Conservation (phyloP, 2,888 invertebrate genomes). For the Dasypogon diadema region DNA sequence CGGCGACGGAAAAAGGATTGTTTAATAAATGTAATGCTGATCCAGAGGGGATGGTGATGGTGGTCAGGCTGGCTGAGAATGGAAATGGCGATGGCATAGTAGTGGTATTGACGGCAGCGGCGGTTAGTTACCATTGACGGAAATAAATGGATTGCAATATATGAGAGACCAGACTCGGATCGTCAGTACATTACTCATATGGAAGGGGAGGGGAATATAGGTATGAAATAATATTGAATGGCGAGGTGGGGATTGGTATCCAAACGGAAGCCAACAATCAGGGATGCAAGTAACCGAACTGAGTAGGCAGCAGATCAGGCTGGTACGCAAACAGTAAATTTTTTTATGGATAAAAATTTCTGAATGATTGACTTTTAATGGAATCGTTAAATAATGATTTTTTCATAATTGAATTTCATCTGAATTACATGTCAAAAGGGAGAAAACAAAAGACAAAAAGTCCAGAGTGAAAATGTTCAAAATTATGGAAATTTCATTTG, state of each 20-base stretch:
- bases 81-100: too few relatives aligned
- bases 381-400: constrained; percentile 3
- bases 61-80: too few relatives aligned
- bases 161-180: too few relatives aligned
- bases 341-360: not conserved
- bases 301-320: not conserved
- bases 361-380: constrained; percentile 1
- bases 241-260: too few relatives aligned
- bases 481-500: not conserved
- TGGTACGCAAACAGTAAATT: not conserved
- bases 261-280: too few relatives aligned
- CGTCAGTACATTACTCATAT: not conserved
- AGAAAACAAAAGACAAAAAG: not conserved
- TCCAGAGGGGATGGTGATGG: too few relatives aligned
- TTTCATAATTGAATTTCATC: constrained; percentile 3
- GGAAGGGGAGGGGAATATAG: not conserved
- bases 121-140: not conserved
- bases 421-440: constrained; percentile 1
- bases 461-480: not conserved
- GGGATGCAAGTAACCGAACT: not conserved
- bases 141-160: not conserved
- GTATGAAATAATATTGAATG: too few relatives aligned
- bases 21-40: too few relatives aligned
- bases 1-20: not conserved
- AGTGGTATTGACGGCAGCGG: too few relatives aligned